Evolutionary conservation across 1,140 invertebrate genomes (phyloP).

Genomic region (Atta colombica): DNA sequence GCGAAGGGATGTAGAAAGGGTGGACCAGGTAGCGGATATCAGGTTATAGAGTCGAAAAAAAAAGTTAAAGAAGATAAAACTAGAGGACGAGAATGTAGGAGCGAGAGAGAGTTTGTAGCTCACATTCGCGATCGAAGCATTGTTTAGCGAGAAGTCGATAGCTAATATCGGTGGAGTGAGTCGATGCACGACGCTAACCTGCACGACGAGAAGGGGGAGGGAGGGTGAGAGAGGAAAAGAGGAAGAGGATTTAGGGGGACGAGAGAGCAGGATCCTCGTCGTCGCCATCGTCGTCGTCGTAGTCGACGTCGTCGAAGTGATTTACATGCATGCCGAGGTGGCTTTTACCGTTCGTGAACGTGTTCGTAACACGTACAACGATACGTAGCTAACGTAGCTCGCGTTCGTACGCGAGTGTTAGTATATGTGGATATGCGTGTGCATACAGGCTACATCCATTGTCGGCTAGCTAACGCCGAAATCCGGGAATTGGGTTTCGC

Average conservation of each 20-base stretch:
- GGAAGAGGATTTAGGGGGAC: conserved; percentile 36
- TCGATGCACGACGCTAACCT: conserved; percentile 23
- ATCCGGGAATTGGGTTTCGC: conserved; percentile 77
- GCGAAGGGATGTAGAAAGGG: conserved; percentile 19
- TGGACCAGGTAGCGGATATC: conserved; percentile 44
- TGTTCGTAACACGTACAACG: conserved; percentile 21
- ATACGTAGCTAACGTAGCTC: conserved; percentile 7
- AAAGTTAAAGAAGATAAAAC: not conserved
- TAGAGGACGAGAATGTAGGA: not conserved
- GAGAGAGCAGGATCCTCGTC: conserved; percentile 19
- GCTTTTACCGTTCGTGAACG: conserved; percentile 67
- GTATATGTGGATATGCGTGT: conserved; percentile 16
- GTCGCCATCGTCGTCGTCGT: conserved; percentile 42
- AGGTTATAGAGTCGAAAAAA: conserved; percentile 35
- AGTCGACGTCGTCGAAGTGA: conserved; percentile 67
- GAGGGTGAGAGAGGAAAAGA: not conserved
- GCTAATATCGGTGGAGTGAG: conserved; percentile 34
- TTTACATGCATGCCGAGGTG: conserved; percentile 72
- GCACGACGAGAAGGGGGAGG: not conserved
- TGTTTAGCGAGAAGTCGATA: conserved; percentile 65
- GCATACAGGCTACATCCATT: conserved; percentile 34
- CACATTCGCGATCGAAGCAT: conserved; percentile 48
- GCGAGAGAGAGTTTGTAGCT: not conserved
- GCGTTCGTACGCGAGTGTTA: not conserved
- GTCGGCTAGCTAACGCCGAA: conserved; percentile 62